These are phyloP conservation scores for Neodontobutis hainanensis DNA, from an alignment of 2,113 vertebrate species.

Conservation along the genomic window DNA sequence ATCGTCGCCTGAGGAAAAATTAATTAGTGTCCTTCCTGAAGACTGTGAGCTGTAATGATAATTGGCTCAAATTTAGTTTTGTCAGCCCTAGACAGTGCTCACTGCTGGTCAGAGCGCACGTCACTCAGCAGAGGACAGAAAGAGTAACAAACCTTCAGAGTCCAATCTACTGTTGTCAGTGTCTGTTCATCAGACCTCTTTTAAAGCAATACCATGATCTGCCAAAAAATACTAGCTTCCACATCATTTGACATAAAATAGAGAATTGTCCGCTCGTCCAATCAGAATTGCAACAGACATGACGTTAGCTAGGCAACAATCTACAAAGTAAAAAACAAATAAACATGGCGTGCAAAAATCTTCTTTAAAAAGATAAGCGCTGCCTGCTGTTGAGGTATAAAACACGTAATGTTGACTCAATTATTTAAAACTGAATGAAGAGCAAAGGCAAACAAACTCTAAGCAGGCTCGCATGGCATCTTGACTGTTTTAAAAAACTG, in stretches of 20 bases:
- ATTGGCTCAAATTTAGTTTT: constrained; percentile 74
- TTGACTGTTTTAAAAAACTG: no score
- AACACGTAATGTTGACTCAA: no score
- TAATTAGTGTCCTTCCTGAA: constrained; percentile 74
- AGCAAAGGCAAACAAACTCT: no score
- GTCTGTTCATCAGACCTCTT: constrained; percentile 57
- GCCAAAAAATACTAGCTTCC: neutral
- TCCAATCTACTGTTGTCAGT: constrained; percentile 65
- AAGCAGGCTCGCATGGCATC: no score
- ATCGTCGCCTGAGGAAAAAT: constrained; percentile 70
- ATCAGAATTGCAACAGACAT: no score
- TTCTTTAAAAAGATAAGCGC: no score
- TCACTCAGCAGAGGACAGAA: constrained; percentile 67
- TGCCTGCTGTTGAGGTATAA: no score
- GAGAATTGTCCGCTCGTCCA: no score
- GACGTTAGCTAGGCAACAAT: no score
- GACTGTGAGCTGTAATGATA: constrained; percentile 66
- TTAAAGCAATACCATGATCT: neutral
- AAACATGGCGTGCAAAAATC: no score
- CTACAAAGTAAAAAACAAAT: no score
- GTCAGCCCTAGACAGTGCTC: constrained; percentile 51
- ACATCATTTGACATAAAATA: neutral
- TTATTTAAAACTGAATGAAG: no score
- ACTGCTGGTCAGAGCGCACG: constrained; percentile 38
- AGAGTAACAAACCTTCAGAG: constrained; percentile 55